phyloP scores from a whole-genome alignment of 1,140 invertebrate species.

The Cyrtorhinus lividipennis region DNA sequence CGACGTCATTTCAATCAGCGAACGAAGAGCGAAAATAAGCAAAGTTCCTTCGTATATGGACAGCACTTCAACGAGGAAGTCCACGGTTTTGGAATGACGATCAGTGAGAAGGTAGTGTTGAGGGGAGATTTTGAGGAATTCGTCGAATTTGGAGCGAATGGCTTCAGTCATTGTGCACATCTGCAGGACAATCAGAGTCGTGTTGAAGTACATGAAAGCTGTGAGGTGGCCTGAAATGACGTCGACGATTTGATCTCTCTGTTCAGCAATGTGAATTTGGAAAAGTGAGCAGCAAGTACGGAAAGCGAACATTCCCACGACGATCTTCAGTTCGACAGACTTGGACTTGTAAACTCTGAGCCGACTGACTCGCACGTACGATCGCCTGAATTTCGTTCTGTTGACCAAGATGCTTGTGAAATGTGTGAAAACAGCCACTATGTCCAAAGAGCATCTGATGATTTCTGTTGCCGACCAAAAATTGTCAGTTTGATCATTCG shows the following conservation, averaged over 20 bases:
- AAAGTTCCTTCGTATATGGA: neutral
- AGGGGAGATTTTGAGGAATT: neutral
- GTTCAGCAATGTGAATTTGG: neutral
- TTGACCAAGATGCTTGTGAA: neutral
- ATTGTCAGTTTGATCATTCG: neutral
- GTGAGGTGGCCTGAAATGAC: neutral
- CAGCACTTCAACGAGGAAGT: neutral
- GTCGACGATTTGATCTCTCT: neutral
- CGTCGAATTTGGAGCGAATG: neutral
- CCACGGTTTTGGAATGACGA: neutral
- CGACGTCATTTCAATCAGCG: neutral
- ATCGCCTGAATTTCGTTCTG: neutral
- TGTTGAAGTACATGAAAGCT: neutral
- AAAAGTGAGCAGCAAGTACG: neutral
- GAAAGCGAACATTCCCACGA: neutral
- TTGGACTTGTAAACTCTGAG: neutral
- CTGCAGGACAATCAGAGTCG: neutral
- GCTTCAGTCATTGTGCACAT: neutral
- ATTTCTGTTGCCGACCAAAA: slow-evolving; percentile 1
- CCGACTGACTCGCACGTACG: neutral
- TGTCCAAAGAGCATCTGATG: neutral
- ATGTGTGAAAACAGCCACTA: neutral
- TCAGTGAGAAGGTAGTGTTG: neutral
- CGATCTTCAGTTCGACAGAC: neutral
- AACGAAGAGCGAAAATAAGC: neutral